Evolutionary conservation across 2,113 vertebrate species (phyloP), one percentile per base, ranked within the genome.

Genomic region (Zapus hudsonius): DNA sequence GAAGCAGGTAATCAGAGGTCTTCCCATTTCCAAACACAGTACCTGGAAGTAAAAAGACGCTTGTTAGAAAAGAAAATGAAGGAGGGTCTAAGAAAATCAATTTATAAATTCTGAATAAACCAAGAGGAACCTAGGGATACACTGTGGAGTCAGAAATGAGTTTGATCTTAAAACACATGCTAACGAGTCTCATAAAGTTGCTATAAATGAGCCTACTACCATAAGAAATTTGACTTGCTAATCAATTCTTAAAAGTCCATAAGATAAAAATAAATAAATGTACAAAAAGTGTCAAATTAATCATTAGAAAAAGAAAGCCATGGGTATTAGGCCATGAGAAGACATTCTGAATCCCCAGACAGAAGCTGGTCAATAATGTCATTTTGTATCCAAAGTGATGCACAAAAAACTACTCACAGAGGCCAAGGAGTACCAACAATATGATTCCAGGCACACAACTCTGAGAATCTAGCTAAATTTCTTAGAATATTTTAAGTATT

Each of bases 1-100:
- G 97, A 74, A 99, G 99, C 90, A 99, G 98, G 96, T 99, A 99
- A 97, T 99, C 99, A 0, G 99, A 99, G 88, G 99, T 99, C 95
- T 98, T 98, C 96, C 99, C 99, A 74, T 98, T 99, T 97, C 98
- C 98, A 81, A 99, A 99, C 36, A 99, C 99, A 0, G 98, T 99
- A 97, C 99, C 99, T 99, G 97, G 40, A 96, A 94, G 96, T 95
- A 95, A 63, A 97, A 31, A 67, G 31, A 89, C 27, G 11, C 29
- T 67, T 16, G 31, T 90, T 61, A 76, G 79, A n/a, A 55, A 70
- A 47, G 44, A 57, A 95, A 69, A 79, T 4, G n/a, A 72, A 25
- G 8, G 66, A 44, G 11, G 27, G 44, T 29, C 10, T 52, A 23
- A 31, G 89, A 74, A 67, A 85, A 63, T 29, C 10, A 17, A 29